Evolutionary conservation across 2,888 invertebrate species (phyloP), one percentile per base, ranked within the genome.

Genomic region (Entomobrya proxima): DNA sequence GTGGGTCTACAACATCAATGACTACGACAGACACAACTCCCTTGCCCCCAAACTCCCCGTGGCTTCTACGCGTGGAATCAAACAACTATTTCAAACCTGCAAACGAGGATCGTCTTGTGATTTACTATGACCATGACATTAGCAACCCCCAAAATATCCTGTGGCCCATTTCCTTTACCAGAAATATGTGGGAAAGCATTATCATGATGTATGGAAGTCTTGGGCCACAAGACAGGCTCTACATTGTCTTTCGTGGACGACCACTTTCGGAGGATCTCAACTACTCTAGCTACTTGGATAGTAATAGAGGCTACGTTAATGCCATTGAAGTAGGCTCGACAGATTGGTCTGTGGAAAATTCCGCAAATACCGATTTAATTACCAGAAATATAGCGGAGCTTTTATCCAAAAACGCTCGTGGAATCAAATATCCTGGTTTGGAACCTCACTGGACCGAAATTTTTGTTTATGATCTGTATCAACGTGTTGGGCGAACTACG

Each of bases 391-490:
- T 82, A 2, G 82, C 82, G 1, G 21, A 75, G 15, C 58, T 82
- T 21, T 15, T 82, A 0, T 27, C 55, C 4, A 44, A 35, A 50
- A 50, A 35, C 24, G 74, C 82, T 13, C 27, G 75, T 15, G 82
- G 82, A 15, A 30, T 64, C 15, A 58, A 50, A 0, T 82, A 82
- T 27, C 61, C 82, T 11, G 58, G 44, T 15, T 21, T 27, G 7
- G 82, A 82, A 40, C 82, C 30, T 6, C 7, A 40, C 24, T 82
- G 82, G 82, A 13, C 18, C 2, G 82, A 82, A 0, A 75, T 82
- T 9, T 82, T 82, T 24, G 82, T 82, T 0, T 75, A 82, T 18
- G 82, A 82, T 21, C 35, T 75, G 0, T 82, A 82, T 24, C 7
- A 58, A 11, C 24, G 61, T 30, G 21, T 40, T 0, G 27, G n/a